Evolutionary conservation across 37 sponge, comb jelly and placozoan genomes (phyloP), one percentile per base, ranked within the genome.

Genomic region (Ephydatia muelleri): DNA sequence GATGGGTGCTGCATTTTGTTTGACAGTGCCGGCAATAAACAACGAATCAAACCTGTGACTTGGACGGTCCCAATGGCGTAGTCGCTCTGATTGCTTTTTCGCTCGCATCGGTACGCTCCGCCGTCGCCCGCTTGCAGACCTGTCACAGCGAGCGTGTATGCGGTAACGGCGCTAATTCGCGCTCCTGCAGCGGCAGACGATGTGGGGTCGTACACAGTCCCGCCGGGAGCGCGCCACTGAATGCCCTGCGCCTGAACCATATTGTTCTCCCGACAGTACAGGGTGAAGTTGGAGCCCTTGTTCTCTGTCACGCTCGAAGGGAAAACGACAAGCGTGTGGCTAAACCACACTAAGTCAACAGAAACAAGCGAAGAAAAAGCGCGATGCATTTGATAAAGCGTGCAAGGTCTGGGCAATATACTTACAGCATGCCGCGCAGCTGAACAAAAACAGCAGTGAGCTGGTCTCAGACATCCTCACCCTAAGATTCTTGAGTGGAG

Each of bases 221-320:
- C 75, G n/a, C 37, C 8, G 0, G 75, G 75, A 19, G 8, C 75
- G 14, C 36, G 33, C 75, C 75, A 75, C 16, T 36, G 33, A 38
- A 75, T 75, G 12, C 36, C 75, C 36, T 36, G 33, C 13, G 75
- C 75, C 32, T 75, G 36, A n/a, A n/a, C 33, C 38, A 26, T 12
- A 38, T n/a, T 38, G 36, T 35, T 75, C 36, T 75, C 75, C 32
- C 26, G 32, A 22, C 75, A 75, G 43, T 25, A 75, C 19, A 75
- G 37, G 75, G 33, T 36, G 32, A 75, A 3, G 8, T 75, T 38
- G 16, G 33, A 36, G 8, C 75, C 75, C 16, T 75, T 38, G 32
- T 36, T 36, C 36, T 75, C 75, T 9, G 75, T 6, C 33, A 75
- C 37, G 21, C 12, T 75, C 36, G 33, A n/a, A 26, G 75, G 75